These are phyloP conservation scores for Halichoeres trimaculatus DNA, from an alignment of 2,113 vertebrate species.

Conservation along the genomic window DNA sequence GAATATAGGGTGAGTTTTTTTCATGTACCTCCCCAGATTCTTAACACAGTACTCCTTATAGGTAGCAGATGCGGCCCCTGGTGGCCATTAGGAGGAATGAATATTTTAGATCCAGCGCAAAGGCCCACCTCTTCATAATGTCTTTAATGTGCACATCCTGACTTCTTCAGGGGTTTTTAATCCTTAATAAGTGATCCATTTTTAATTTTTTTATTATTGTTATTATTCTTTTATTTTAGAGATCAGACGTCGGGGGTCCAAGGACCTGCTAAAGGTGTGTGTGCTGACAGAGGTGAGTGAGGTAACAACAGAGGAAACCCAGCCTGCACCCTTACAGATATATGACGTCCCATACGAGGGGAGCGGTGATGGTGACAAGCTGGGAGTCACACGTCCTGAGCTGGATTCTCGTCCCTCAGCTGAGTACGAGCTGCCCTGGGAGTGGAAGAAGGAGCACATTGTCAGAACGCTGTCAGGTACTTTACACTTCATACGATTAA, in stretches of 20 bases:
- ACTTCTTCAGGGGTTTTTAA: no score
- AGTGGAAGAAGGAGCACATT: constrained; percentile 92
- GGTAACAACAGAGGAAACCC: constrained; percentile 57
- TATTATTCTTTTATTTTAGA: constrained; percentile 81
- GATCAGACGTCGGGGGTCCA: constrained; percentile 89
- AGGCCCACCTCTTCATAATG: background rate
- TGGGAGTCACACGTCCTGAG: constrained; percentile 66
- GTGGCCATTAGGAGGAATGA: no score
- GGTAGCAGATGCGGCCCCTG: no score
- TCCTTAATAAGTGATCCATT: background rate
- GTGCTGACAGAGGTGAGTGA: constrained; percentile 81
- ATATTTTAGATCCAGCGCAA: background rate
- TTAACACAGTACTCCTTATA: no score
- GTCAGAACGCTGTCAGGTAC: constrained; percentile 88
- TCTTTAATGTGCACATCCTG: background rate
- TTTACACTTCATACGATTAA: background rate
- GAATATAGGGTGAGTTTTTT: no score
- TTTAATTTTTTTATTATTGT: background rate
- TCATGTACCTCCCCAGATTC: no score
- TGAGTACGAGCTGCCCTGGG: constrained; percentile 92
- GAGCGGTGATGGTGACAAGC: constrained; percentile 47
- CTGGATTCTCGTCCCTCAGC: constrained; percentile 82
- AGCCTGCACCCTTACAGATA: constrained; percentile 74
- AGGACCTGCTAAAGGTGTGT: constrained; percentile 88
- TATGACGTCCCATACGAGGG: constrained; percentile 85